phyloP scores from a whole-genome alignment of 2,797 vertebrate species.

The Sebastes minor region DNA sequence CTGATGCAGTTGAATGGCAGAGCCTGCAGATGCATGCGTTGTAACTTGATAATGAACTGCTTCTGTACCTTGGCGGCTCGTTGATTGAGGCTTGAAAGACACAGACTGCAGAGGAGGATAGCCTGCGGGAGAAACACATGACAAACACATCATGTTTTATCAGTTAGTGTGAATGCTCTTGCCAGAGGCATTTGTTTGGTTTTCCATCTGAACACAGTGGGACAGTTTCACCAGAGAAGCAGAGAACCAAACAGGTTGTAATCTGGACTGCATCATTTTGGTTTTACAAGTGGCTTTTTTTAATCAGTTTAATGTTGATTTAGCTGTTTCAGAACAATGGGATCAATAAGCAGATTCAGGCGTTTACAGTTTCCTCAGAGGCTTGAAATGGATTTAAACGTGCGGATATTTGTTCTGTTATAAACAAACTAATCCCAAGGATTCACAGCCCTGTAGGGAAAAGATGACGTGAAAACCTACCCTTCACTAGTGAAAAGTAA shows the following conservation, averaged over 20 bases:
- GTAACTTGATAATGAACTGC: conserved; percentile 37
- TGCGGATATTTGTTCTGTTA: background rate
- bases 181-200: conserved; percentile 11
- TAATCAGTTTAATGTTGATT: background rate
- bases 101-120: conserved; percentile 65
- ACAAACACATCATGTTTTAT: conserved; percentile 48
- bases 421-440: background rate
- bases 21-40: conserved; percentile 18
- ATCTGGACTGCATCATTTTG: background rate
- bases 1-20: conserved; percentile 20
- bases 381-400: background rate
- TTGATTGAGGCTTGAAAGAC: conserved; percentile 62
- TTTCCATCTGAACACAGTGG: conserved; percentile 27
- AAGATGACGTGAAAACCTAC: background rate
- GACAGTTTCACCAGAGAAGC: background rate
- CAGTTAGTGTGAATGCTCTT: background rate
- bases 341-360: background rate
- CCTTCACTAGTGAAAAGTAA: background rate
- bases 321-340: background rate
- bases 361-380: background rate
- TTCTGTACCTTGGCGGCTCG: conserved; percentile 66
- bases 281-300: conserved; percentile 12
- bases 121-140: conserved; percentile 60
- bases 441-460: background rate
- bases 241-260: conserved; percentile 4